Conservation (phyloP, 2,113 vertebrate species). For the Psophia crepitans region DNA sequence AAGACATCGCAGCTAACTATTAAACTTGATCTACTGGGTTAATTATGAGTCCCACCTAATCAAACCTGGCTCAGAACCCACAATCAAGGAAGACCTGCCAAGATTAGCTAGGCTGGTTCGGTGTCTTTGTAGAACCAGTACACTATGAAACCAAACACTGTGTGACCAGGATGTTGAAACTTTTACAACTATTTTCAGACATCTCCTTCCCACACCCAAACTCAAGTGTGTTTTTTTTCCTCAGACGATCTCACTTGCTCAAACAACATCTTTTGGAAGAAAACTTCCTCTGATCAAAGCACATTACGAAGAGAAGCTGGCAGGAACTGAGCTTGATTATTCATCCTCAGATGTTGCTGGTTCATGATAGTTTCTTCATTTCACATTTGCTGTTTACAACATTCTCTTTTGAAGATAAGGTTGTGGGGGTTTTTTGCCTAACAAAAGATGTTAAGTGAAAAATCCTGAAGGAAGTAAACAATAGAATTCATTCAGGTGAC, state of each 20-base stretch:
- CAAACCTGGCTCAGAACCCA: not conserved
- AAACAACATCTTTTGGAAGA: not conserved
- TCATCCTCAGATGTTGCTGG: not conserved
- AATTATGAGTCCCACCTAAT: not conserved
- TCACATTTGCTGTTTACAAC: not conserved
- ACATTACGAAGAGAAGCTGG: not conserved
- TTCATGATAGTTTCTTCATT: not conserved
- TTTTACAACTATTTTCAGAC: not conserved
- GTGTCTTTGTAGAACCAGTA: not conserved
- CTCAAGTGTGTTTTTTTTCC: not conserved
- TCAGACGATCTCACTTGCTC: not conserved
- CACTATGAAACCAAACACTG: not conserved
- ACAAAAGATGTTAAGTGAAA: not conserved
- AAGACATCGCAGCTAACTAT: not conserved
- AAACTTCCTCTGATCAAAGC: constrained; percentile 17
- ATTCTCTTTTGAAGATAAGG: not conserved
- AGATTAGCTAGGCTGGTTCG: not conserved
- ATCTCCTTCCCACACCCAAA: not conserved
- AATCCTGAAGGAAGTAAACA: not conserved
- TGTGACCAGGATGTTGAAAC: not conserved
- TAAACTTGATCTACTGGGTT: not conserved
- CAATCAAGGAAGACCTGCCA: not conserved
- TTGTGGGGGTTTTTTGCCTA: not conserved
- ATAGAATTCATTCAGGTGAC: not conserved
- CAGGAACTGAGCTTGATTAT: not conserved